A percentile compares a stretch with the other conserved stretches of the same genome.
Conservation (phyloP, 35 echinoderm and acorn worm genomes). For the Heliocidaris erythrogramma region DNA sequence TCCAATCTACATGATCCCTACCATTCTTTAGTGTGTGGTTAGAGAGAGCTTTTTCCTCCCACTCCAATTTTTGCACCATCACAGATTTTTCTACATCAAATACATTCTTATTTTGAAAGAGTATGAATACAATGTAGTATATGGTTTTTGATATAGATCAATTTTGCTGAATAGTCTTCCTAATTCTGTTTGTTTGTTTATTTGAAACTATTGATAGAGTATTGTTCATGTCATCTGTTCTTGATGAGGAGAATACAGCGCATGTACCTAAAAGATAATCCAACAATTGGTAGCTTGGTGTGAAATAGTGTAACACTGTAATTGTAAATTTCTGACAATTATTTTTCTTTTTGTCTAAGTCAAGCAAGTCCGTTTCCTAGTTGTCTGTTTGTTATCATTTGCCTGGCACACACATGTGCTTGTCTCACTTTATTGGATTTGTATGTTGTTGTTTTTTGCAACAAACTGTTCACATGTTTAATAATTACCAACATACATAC, state of each 20-base stretch:
- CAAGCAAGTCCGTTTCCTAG: too few relatives aligned
- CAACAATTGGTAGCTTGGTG: neutral
- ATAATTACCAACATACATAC: too few relatives aligned
- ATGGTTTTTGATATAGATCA: neutral
- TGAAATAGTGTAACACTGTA: neutral
- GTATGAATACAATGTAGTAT: neutral
- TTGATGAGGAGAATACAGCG: neutral
- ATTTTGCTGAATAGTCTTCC: neutral
- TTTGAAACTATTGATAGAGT: neutral
- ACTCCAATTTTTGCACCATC: neutral
- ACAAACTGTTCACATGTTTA: too few relatives aligned
- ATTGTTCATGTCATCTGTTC: neutral
- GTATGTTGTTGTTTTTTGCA: too few relatives aligned
- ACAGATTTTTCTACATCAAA: constrained; percentile 4
- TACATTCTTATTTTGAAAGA: neutral
- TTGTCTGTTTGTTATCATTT: neutral
- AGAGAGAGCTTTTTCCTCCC: neutral
- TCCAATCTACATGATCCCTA: constrained; percentile 37
- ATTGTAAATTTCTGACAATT: too few relatives aligned
- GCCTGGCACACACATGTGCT: neutral
- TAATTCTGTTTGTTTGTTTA: neutral
- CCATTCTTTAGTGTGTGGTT: neutral
- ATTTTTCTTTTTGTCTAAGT: too few relatives aligned
- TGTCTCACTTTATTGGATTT: too few relatives aligned
- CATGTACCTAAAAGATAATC: neutral